phyloP scores from a whole-genome alignment of 2,888 invertebrate species.

The Amiota mariae region DNA sequence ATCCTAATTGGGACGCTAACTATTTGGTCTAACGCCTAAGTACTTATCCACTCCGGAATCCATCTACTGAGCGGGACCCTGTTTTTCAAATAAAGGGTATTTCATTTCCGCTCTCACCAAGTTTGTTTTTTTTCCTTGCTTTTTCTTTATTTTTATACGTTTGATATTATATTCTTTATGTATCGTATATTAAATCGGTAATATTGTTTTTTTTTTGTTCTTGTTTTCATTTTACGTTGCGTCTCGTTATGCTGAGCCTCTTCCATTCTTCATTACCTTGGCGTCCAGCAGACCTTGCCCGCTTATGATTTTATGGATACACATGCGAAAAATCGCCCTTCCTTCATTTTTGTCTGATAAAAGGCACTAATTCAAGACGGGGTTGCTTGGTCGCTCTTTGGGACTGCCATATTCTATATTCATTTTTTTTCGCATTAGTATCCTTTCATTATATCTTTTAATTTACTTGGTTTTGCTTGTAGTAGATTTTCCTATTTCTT shows the following conservation, averaged over 20 bases:
- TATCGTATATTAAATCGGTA: conserved; percentile 51
- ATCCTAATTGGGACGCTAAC: too few relatives aligned
- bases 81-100: too few relatives aligned
- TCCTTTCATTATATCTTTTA: background rate
- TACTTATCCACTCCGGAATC: too few relatives aligned
- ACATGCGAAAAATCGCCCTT: conserved; percentile 31
- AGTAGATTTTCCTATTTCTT: background rate
- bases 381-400: conserved; percentile 27
- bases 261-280: background rate
- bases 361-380: background rate
- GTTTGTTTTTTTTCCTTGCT: background rate
- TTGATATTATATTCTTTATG: conserved; percentile 41
- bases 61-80: too few relatives aligned
- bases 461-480: background rate
- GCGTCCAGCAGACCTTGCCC: conserved; percentile 9
- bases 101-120: too few relatives aligned
- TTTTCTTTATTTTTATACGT: conserved; percentile 47
- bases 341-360: background rate
- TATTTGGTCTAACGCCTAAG: too few relatives aligned
- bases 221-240: conserved; percentile 30
- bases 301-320: conserved; percentile 53
- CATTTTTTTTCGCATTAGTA: conserved; percentile 1
- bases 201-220: conserved; percentile 51
- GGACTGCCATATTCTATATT: conserved; percentile 13
- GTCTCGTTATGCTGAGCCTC: background rate